Base-by-base conservation (phyloP, 1,140 invertebrate species). In the Trichogramma pretiosum region DNA sequence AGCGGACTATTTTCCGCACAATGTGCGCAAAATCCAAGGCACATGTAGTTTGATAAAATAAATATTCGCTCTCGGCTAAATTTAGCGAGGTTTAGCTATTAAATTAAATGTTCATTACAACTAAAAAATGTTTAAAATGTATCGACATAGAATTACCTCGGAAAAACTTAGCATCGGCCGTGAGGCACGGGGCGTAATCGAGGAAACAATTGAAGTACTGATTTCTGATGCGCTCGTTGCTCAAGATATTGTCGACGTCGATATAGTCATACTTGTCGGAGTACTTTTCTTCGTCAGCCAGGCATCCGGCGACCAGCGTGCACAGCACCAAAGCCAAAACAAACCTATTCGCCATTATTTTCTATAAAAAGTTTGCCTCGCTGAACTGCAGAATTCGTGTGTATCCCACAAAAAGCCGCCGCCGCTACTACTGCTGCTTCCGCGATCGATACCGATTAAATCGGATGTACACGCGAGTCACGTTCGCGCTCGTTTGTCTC, bases 221-320 rank as follows among this genome's bases (percentile, higher is more conserved):
- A 16, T 42, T 46, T 13, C 57, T 47, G 4, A 50, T 43, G 1
- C 57, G 39, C 8, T 56, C 40, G 22, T 60, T 60, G 0, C 28
- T 17, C 9, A 65, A 50, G 42, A 60, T 58, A 10, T 26, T 50
- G 0, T 21, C 39, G 3, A 49, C 47, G 22, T 63, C 35, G 16
- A 72, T 54, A 37, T 63, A 50, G 45, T 73, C 70, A 46, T 64
- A 74, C 22, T 67, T 70, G 34, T 61, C 60, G 0, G 68, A 53
- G 49, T 69, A 70, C 0, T 46, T 24, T 37, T 62, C 59, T 7
- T 54, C 44, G 0, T 40, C 51, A 0, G 39, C 30, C 1, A 39
- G 13, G 10, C 43, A 23, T 16, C 52, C 16, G 14, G 46, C 34
- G 9, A 51, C 37, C 16, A 55, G 32, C 3, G 39, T 14, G 34